phyloP scores from a whole-genome alignment of 2,113 vertebrate species.

The Megaleporinus macrocephalus region DNA sequence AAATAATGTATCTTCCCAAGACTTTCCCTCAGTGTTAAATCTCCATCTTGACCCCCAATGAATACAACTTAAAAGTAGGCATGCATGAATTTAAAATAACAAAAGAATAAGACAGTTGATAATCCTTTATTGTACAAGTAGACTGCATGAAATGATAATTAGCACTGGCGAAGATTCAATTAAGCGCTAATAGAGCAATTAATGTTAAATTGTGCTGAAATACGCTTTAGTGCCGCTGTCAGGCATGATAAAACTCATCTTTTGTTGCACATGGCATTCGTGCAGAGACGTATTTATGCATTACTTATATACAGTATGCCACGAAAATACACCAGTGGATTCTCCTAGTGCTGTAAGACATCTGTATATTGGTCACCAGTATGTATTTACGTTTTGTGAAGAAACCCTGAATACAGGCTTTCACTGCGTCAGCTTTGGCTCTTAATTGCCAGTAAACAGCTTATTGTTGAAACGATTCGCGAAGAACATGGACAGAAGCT shows the following conservation, averaged over 20 bases:
- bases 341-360: background rate
- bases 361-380: background rate
- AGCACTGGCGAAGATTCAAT: background rate
- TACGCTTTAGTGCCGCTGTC: slow-evolving; percentile 14
- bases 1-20: background rate
- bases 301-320: background rate
- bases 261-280: background rate
- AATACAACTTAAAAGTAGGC: background rate
- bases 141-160: background rate
- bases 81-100: background rate
- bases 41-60: background rate
- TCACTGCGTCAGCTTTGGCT: background rate
- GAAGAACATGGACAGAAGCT: background rate
- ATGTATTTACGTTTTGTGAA: background rate
- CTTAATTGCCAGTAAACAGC: background rate
- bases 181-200: slow-evolving; percentile 1
- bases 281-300: slow-evolving; percentile 4
- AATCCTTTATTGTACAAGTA: background rate
- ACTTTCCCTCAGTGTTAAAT: no score
- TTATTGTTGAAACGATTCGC: background rate
- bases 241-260: background rate
- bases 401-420: background rate
- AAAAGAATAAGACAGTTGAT: background rate
- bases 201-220: slow-evolving; percentile 6
- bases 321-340: background rate